Conservation (phyloP, 2,888 invertebrate genomes). For the Carcina quercana region DNA sequence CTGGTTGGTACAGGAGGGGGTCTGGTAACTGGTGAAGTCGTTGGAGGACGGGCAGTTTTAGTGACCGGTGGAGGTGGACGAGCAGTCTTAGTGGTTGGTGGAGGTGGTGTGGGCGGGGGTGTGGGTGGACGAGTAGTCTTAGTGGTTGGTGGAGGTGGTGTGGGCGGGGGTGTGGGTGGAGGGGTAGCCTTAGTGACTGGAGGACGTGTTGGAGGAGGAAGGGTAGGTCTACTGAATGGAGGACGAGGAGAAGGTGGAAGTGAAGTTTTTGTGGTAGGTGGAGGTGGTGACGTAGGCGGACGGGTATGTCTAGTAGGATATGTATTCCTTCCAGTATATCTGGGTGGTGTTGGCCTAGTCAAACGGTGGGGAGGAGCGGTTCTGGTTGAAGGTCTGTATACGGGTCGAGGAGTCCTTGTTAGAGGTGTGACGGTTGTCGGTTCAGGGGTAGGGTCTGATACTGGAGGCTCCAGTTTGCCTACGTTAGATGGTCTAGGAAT, state of each 20-base stretch:
- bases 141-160: background rate
- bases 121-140: too few species aligned
- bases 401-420: background rate
- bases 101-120: background rate
- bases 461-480: background rate
- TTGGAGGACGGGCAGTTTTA: background rate
- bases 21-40: background rate
- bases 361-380: background rate
- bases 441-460: conserved; percentile 3
- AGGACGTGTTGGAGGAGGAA: too few species aligned
- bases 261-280: too few species aligned
- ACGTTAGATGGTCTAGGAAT: background rate
- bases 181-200: too few species aligned
- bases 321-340: too few species aligned
- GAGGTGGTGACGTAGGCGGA: too few species aligned
- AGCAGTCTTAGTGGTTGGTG: background rate
- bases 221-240: too few species aligned
- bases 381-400: background rate
- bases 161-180: background rate
- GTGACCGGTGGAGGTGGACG: background rate
- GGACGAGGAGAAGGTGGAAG: too few species aligned
- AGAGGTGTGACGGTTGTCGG: background rate
- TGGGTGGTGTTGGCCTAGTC: too few species aligned
- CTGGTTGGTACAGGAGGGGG: background rate
- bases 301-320: too few species aligned